Evolutionary conservation across 2,888 invertebrate genomes (phyloP).

Genomic region (Odontomyia ornata): DNA sequence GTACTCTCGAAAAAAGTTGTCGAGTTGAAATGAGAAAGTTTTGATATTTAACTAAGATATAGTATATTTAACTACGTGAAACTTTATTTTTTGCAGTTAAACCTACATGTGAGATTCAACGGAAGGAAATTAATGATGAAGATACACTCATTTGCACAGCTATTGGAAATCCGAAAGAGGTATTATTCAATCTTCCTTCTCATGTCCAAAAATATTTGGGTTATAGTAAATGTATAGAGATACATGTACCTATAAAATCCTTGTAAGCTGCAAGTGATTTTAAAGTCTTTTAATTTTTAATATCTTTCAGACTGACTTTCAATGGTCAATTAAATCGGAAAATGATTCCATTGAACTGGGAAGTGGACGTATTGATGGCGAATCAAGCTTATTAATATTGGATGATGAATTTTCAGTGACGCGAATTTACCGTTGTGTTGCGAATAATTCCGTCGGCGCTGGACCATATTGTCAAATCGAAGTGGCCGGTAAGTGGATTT

Average conservation of each 20-base stretch:
- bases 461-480: slow-evolving; percentile 73
- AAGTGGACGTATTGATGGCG: slow-evolving; percentile 55
- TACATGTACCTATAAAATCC: no score
- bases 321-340: slow-evolving; percentile 85
- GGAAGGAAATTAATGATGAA: slow-evolving; percentile 75
- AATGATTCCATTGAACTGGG: slow-evolving; percentile 76
- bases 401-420: slow-evolving; percentile 70
- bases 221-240: no score
- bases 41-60: background rate
- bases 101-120: slow-evolving; percentile 84
- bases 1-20: background rate
- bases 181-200: slow-evolving; percentile 48
- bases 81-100: slow-evolving; percentile 70
- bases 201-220: background rate
- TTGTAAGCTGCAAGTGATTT: no score
- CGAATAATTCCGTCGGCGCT: slow-evolving; percentile 82
- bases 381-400: slow-evolving; percentile 69
- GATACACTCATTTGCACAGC: slow-evolving; percentile 84
- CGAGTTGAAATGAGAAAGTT: background rate
- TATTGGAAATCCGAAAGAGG: slow-evolving; percentile 76
- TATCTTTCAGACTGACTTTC: slow-evolving; percentile 70
- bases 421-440: slow-evolving; percentile 84
- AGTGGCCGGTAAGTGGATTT: slow-evolving; percentile 69
- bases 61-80: background rate
- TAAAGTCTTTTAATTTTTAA: no score